Conservation (phyloP, 1,140 invertebrate genomes). For the Eulimnadia texana region DNA sequence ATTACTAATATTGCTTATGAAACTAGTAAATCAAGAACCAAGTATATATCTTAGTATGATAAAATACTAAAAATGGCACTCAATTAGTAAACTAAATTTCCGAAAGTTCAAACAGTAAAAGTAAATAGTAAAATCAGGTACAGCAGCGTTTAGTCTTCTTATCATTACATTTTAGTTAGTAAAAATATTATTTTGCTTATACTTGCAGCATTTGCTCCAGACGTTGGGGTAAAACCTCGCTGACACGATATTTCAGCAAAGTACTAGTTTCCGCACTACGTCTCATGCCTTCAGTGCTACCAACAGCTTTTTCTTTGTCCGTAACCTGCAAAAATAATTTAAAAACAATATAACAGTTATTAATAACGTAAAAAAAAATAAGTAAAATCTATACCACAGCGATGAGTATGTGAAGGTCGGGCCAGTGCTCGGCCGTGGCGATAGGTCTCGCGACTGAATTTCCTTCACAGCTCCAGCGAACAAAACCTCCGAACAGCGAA, state of each 20-base stretch:
- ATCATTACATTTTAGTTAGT: no score
- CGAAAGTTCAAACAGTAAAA: no score
- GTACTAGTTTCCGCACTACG: constrained; percentile 62
- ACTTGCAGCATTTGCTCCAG: constrained; percentile 49
- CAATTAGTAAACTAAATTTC: no score
- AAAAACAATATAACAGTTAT: no score
- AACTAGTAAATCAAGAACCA: no score
- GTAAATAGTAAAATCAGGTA: no score
- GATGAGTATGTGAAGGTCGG: constrained; percentile 75
- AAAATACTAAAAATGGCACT: no score
- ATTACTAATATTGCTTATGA: no score
- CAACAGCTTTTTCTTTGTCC: constrained; percentile 67
- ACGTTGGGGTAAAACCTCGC: constrained; percentile 53
- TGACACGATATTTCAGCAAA: constrained; percentile 58
- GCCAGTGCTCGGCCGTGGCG: constrained; percentile 63
- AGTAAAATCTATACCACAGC: constrained; percentile 49
- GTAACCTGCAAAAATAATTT: no score
- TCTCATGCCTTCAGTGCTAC: constrained; percentile 87
- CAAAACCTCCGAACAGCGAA: constrained; percentile 87
- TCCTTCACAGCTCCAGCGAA: constrained; percentile 67
- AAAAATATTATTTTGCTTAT: no score
- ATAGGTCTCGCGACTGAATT: constrained; percentile 72
- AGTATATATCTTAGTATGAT: no score
- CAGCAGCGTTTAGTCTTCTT: no score
- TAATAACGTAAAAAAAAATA: constrained; percentile 4